Evolutionary conservation across 2,888 invertebrate species (phyloP).

Genomic region (Synanthedon formicaeformis): DNA sequence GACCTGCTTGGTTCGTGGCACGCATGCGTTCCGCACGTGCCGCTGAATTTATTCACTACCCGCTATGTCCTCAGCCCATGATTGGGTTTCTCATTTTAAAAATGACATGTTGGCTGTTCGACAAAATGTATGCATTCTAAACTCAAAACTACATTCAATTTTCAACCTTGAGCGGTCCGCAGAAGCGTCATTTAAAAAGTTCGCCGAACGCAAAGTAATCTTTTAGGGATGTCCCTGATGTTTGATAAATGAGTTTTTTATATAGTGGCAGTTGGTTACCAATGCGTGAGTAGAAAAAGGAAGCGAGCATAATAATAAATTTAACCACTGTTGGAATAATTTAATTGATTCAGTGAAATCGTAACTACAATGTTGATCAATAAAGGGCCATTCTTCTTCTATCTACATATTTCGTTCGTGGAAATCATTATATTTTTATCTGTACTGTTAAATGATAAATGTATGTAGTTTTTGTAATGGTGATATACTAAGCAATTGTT

Average conservation of each 20-base stretch:
- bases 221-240: conserved; percentile 13
- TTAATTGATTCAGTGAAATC: conserved; percentile 8
- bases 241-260: conserved; percentile 26
- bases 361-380: conserved; percentile 10
- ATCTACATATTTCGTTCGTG: conserved; percentile 1
- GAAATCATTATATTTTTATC: not conserved
- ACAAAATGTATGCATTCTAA: not conserved
- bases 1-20: conserved; percentile 20
- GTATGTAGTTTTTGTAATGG: too few species aligned
- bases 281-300: conserved; percentile 13
- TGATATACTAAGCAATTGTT: too few species aligned
- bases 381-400: conserved; percentile 6
- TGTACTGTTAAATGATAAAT: too few species aligned
- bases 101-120: not conserved
- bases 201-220: conserved; percentile 1
- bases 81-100: not conserved
- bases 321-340: conserved; percentile 22
- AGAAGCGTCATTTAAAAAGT: not conserved
- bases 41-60: conserved; percentile 4
- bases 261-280: conserved; percentile 20
- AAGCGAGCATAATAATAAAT: conserved; percentile 18
- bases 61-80: not conserved
- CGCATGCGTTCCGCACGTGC: conserved; percentile 35
- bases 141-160: not conserved
- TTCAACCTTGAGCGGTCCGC: not conserved